Evolutionary conservation across 2,888 invertebrate genomes (phyloP).

Genomic region (Heliconius erato): DNA sequence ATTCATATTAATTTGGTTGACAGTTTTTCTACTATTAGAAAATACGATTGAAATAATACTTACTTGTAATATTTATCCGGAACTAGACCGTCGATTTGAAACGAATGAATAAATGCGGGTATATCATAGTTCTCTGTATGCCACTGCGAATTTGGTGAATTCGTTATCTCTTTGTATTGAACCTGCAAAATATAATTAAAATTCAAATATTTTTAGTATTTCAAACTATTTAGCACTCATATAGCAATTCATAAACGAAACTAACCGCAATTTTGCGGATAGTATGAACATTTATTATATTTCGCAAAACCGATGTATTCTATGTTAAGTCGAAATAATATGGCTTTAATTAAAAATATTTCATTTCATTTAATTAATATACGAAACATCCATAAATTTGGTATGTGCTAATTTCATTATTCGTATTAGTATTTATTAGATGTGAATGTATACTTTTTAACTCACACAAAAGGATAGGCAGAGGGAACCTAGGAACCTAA

Average conservation of each 20-base stretch:
- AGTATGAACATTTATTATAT: conserved; percentile 10
- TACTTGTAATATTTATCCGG: conserved; percentile 90
- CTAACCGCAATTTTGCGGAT: conserved; percentile 18
- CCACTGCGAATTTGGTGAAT: conserved; percentile 84
- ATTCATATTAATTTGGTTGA: too few species aligned
- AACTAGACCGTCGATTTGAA: conserved; percentile 90
- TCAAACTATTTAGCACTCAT: conserved; percentile 3
- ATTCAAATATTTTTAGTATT: neutral
- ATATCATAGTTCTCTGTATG: conserved; percentile 94
- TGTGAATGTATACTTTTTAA: too few species aligned
- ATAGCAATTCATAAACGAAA: conserved; percentile 16
- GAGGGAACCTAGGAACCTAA: neutral
- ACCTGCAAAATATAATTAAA: conserved; percentile 62
- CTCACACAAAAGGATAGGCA: neutral
- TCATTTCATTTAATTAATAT: neutral
- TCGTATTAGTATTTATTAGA: neutral
- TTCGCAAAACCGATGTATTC: neutral
- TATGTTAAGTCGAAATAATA: neutral
- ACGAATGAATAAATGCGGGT: conserved; percentile 90
- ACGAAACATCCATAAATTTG: neutral
- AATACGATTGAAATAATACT: conserved; percentile 51
- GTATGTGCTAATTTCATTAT: neutral
- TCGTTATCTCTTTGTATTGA: conserved; percentile 76
- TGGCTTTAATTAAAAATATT: conserved; percentile 22
- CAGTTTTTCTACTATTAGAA: too few species aligned